phyloP scores from a whole-genome alignment of 2,797 vertebrate species.

The Anguilla megastoma region DNA sequence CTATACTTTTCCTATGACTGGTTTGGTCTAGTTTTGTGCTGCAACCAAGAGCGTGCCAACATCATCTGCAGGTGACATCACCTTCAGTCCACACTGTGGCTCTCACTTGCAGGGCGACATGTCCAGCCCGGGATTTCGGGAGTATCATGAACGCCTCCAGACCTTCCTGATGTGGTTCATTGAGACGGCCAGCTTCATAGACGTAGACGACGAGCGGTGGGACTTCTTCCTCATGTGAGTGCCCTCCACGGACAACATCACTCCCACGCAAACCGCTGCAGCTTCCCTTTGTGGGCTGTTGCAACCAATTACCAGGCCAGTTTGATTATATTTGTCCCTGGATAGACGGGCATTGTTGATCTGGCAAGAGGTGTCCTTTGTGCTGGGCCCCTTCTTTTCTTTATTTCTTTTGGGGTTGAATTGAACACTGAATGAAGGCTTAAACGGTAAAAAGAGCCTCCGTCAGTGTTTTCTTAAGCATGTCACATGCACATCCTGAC shows the following conservation, averaged over 20 bases:
- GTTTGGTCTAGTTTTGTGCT: not conserved
- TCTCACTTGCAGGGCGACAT: conserved; percentile 83
- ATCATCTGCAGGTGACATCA: not conserved
- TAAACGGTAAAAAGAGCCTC: conserved; percentile 99
- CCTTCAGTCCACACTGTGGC: not conserved
- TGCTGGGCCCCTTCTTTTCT: conserved; percentile 74
- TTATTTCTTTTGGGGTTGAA: conserved; percentile 85
- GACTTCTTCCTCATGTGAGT: conserved; percentile 99
- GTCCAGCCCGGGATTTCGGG: conserved; percentile 89
- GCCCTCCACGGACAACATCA: conserved; percentile 65
- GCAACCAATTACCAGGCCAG: conserved; percentile 92
- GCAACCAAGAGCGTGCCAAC: not conserved
- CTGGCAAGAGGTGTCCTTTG: conserved; percentile 90
- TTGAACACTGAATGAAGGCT: conserved; percentile 99
- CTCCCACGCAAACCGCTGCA: conserved; percentile 32
- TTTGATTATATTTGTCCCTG: conserved; percentile 98
- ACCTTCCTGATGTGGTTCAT: conserved; percentile 99
- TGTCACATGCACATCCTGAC: conserved; percentile 98
- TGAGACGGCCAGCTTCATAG: conserved; percentile 98
- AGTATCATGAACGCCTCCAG: conserved; percentile 96
- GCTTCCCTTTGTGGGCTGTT: conserved; percentile 74
- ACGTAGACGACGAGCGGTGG: conserved; percentile 97
- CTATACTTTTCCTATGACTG: not conserved
- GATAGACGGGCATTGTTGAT: conserved; percentile 95
- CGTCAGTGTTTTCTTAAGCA: conserved; percentile 99